Evolutionary conservation across 2,888 invertebrate species (phyloP), one percentile per base, ranked within the genome.

Genomic region (Apotomis capreana): DNA sequence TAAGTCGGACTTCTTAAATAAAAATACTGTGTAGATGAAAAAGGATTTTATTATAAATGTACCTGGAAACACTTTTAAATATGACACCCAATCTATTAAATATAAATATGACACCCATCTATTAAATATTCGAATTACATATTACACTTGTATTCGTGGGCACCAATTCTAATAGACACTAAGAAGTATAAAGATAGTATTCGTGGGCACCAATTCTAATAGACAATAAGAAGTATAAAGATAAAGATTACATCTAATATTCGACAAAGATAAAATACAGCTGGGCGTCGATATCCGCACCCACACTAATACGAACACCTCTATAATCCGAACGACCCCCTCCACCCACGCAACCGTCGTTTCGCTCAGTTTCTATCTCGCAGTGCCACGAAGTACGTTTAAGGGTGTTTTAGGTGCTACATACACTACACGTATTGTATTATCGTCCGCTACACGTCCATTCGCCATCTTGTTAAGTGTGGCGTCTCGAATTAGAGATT

Each of bases 31-130:
- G 71, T 80, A 78, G 77, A 82, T 84, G 81, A 85, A 84, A 58
- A 84, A 82, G 83, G 79, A 83, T 83, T 88, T 89, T 89, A 88
- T 89, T 89, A 84, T 83, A 86, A 89, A 88, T 73, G 85, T 84
- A 83, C 80, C 79, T 82, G 84, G 80, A 86, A 84, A 89, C 82
- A 85, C 81, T 78, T 80, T 78, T 80, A 86, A 81, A 84, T 79
- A 72, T 78, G 81, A 84, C 79, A 81, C 74, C 75, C 68, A 77
- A 77, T 78, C 76, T 79, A 78, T 77, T 77, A 68, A 6, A 44
- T 8, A 44, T 76, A 40, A 40, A 40, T 40, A 40, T 40, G 40
- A 40, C 40, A 40, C 40, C 6, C 40, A 40, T 40, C 40, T 40
- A 40, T 6, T 40, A 40, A 26, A 74, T 74, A 74, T 74, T 77